Conservation (phyloP, 2,113 vertebrate genomes). For the Plectropomus leopardus region DNA sequence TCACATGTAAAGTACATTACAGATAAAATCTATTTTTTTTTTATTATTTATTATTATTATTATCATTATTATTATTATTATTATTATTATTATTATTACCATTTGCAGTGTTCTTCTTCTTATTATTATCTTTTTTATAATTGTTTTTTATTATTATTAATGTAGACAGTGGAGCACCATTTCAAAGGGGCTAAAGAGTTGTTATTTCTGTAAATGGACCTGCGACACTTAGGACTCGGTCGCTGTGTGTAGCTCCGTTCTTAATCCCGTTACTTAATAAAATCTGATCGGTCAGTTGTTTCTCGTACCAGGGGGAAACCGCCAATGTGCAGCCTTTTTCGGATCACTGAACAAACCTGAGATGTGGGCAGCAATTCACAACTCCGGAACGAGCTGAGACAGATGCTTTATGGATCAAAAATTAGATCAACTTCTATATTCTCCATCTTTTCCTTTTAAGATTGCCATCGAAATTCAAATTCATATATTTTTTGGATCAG, state of each 20-base stretch:
- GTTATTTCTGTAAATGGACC: not conserved
- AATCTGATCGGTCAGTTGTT: not conserved
- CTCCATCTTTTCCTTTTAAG: not conserved
- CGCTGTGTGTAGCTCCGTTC: not conserved
- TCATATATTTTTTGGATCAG: not conserved
- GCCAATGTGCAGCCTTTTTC: not conserved
- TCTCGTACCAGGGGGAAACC: not conserved
- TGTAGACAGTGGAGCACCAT: too few relatives aligned
- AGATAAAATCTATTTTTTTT: too few relatives aligned
- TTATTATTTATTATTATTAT: too few relatives aligned
- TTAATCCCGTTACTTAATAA: too few relatives aligned
- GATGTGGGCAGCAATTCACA: not conserved
- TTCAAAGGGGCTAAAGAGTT: too few relatives aligned
- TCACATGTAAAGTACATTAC: too few relatives aligned
- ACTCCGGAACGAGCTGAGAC: not conserved
- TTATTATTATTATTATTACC: too few relatives aligned
- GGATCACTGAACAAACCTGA: not conserved
- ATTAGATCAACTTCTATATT: not conserved
- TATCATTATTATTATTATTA: too few relatives aligned
- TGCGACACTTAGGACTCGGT: too few relatives aligned
- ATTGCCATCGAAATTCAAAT: not conserved
- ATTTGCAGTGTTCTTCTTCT: too few relatives aligned
- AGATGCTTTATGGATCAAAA: not conserved
- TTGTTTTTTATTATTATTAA: too few relatives aligned
- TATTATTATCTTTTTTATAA: too few relatives aligned